Evolutionary conservation across 2,797 vertebrate genomes (phyloP).

Genomic region (Poliocrania exsul): DNA sequence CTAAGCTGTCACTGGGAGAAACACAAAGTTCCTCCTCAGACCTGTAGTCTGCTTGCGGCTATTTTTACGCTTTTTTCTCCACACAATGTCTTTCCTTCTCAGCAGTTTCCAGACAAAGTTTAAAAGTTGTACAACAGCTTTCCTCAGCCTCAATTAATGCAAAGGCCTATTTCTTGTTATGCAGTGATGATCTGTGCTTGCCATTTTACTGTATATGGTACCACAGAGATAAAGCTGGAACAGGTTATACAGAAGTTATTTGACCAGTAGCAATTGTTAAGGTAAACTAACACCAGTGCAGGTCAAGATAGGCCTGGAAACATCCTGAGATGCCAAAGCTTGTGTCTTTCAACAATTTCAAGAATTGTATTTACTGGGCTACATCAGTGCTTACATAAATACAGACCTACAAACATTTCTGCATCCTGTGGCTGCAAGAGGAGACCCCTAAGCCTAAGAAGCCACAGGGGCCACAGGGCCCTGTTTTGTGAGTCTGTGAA

Average conservation of each 20-base stretch:
- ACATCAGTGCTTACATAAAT: not conserved
- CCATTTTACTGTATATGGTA: not conserved
- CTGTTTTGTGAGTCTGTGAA: not conserved
- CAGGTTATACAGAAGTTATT: not conserved
- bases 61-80: not conserved
- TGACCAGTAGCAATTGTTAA: not conserved
- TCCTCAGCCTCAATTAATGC: not conserved
- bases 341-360: not conserved
- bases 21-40: not conserved
- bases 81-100: not conserved
- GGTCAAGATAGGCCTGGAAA: not conserved
- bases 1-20: not conserved
- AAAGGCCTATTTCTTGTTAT: not conserved
- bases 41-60: not conserved
- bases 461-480: rapidly evolving
- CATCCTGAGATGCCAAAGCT: not conserved
- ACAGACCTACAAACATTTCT: not conserved
- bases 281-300: not conserved
- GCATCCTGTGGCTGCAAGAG: not conserved
- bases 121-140: not conserved
- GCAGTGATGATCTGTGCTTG: not conserved
- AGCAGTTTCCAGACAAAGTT: not conserved
- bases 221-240: not conserved
- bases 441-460: not conserved
- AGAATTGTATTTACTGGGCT: not conserved